Percentiles rank a stretch among this genome's conserved stretches.
Evolutionary conservation across 2,113 vertebrate species (phyloP).

Genomic region (Coptodon rendalli): DNA sequence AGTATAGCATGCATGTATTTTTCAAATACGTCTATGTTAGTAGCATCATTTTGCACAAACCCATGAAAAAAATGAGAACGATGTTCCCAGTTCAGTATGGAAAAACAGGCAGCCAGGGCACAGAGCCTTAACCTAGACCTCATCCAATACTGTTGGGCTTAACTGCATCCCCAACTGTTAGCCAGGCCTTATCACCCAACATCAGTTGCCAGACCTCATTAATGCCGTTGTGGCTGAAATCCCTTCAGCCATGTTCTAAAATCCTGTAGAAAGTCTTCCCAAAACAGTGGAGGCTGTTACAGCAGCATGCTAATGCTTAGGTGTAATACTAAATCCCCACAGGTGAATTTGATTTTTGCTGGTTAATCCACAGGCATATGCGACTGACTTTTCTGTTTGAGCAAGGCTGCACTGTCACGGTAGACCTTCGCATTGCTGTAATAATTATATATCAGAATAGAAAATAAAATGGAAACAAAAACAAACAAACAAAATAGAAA

Average conservation of each 20-base stretch:
- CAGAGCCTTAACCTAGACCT: background rate
- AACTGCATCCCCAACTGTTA: background rate
- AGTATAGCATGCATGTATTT: background rate
- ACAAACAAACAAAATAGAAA: background rate
- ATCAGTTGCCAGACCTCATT: background rate
- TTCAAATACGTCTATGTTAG: background rate
- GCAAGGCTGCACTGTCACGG: background rate
- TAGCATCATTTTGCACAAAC: background rate
- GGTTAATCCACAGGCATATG: background rate
- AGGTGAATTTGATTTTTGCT: background rate
- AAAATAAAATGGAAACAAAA: background rate
- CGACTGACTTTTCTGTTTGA: background rate
- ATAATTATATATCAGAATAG: background rate
- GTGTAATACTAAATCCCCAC: background rate
- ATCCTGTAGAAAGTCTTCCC: background rate
- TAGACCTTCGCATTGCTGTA: background rate
- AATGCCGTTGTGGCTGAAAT: background rate
- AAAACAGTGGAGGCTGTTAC: background rate
- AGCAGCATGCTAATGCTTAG: background rate
- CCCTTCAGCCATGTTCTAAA: background rate
- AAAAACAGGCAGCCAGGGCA: background rate
- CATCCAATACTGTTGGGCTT: background rate
- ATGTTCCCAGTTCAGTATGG: background rate
- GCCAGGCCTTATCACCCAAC: background rate
- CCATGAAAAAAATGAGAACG: background rate